Base-by-base conservation (phyloP, 2,797 vertebrate species). In the Allobates femoralis region DNA sequence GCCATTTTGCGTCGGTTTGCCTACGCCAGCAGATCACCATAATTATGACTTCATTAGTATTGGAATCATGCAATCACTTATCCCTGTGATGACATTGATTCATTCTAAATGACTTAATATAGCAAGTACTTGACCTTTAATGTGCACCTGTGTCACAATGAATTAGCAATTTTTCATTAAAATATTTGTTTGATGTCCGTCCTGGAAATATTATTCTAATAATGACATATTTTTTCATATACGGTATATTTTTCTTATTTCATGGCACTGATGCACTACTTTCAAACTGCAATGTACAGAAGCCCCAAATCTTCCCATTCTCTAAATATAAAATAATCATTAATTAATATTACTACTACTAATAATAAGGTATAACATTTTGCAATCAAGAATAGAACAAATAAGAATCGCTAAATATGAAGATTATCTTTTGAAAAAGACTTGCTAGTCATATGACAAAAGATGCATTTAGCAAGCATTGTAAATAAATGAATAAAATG, bases 31-130 rank as follows among this genome's bases (percentile, higher is more conserved):
- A 85, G 84, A 79, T 85, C 76, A 11, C 84, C 66, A 77, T 77
- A 85, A 79, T 79, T 69, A 85, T 69, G 76, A 34, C 50, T 69
- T 79, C 84, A 85, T 79, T 85, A 85, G 66, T 50, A 74, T 80
- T 51, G 34, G 55, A 86, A 62, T 80, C 67, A 60, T 60, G 78
- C 78, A 74, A 56, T 71, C 76, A 86, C 53, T 81, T 75, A 74
- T 62, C 14, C 37, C 78, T 86, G 6, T 83, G 46, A 30, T 81
- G 78, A 81, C 78, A 86, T 55, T 73, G 53, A 60, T 80, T 62
- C 66, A 41, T 73, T 80, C 74, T 85, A 69, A 60, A 46, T 79
- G 74, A 83, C 55, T 62, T 75, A 55, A 74, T 74, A 74, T 60
- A 83, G 34, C 34, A 26, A 74, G 55, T 74, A 37, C 69, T 60